Evolutionary conservation across 2,888 invertebrate genomes (phyloP).

Genomic region (Harpagoxenus sublaevis): DNA sequence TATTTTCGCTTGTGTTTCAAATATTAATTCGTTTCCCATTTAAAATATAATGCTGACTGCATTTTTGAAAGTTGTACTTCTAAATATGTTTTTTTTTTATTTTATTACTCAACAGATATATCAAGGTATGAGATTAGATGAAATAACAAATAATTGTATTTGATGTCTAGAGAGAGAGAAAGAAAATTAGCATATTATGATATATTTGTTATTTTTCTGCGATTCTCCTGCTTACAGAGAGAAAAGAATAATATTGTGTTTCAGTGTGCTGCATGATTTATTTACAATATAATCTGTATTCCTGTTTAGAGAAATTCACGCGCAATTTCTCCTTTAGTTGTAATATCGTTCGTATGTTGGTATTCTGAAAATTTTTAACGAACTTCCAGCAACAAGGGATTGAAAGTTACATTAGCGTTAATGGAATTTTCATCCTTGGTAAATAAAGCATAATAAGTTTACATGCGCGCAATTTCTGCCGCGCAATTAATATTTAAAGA

Average conservation of each 20-base stretch:
- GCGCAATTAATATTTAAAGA: neutral
- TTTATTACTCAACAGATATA: neutral
- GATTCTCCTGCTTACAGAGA: neutral
- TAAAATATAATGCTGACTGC: neutral
- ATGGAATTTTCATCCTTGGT: constrained; percentile 8
- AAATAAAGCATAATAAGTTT: constrained; percentile 20
- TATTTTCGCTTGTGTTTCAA: neutral
- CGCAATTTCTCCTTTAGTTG: neutral
- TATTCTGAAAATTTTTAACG: constrained; percentile 7
- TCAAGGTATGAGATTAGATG: neutral
- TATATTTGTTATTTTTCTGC: neutral
- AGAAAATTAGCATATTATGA: neutral
- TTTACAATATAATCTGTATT: constrained; percentile 16
- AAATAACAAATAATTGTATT: neutral
- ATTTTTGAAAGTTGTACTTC: neutral
- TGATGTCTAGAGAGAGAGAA: neutral
- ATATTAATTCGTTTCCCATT: neutral
- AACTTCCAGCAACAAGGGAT: neutral
- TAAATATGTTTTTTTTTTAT: neutral
- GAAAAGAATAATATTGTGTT: neutral
- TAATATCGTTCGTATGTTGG: neutral
- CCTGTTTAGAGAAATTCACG: neutral
- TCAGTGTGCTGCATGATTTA: constrained; percentile 2
- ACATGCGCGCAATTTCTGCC: neutral
- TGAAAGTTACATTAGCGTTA: constrained; percentile 11